Percentiles rank a stretch among this genome's conserved stretches.
Conservation (phyloP, 2,113 vertebrate species). For the Zingel zingel region DNA sequence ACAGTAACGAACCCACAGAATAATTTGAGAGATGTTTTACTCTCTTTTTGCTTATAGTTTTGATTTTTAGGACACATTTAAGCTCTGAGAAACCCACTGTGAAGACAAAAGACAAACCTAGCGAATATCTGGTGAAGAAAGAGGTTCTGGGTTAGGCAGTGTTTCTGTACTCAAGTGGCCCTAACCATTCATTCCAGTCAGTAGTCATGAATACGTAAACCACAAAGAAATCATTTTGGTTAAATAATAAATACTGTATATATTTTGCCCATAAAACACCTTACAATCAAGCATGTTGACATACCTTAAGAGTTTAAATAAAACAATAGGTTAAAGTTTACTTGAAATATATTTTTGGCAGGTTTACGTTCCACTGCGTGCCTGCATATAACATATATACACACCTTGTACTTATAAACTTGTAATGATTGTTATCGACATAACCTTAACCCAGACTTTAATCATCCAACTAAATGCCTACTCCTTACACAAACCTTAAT, state of each 20-base stretch:
- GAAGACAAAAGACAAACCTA: too few species aligned
- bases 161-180: too few species aligned
- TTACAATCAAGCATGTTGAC: not conserved
- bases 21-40: not conserved
- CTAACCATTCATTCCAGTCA: too few species aligned
- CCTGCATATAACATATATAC: not conserved
- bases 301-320: too few species aligned
- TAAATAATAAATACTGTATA: not conserved
- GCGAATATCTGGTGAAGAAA: too few species aligned
- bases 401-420: not conserved
- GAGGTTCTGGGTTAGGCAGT: too few species aligned
- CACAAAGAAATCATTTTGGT: not conserved
- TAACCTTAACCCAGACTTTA: not conserved
- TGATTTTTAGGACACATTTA: not conserved
- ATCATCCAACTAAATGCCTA: not conserved
- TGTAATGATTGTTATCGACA: not conserved
- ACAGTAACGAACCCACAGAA: not conserved
- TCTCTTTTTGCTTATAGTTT: not conserved
- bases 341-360: too few species aligned
- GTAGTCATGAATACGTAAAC: too few species aligned
- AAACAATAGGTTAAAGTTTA: too few species aligned
- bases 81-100: too few species aligned
- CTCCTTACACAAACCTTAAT: not conserved
- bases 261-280: not conserved
- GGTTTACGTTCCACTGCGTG: too few species aligned